Evolutionary conservation across 2,113 vertebrate genomes (phyloP).

Genomic region (Austrofundulus limnaeus): DNA sequence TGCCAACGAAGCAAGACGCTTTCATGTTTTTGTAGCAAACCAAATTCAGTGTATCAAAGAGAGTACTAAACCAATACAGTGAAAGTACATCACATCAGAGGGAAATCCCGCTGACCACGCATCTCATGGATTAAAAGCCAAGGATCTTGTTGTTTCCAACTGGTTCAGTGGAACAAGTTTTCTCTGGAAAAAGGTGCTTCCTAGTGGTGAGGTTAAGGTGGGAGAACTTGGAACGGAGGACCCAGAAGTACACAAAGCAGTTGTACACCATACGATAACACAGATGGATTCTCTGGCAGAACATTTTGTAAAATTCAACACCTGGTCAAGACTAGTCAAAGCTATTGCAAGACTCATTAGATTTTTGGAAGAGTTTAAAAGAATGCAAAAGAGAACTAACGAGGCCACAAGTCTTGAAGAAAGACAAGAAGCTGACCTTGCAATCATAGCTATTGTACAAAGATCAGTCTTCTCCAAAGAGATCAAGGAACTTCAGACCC

Average conservation of each 20-base stretch:
- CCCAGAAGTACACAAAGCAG: too few relatives aligned
- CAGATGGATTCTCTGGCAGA: too few relatives aligned
- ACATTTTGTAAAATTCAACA: too few relatives aligned
- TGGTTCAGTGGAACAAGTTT: constrained; percentile 1
- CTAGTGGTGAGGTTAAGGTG: neutral
- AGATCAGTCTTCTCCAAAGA: neutral
- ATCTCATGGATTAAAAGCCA: neutral
- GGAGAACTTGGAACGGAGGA: too few relatives aligned
- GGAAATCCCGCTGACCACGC: too few relatives aligned
- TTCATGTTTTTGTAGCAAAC: too few relatives aligned
- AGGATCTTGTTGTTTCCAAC: neutral
- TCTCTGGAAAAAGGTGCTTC: neutral
- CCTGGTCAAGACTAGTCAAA: too few relatives aligned
- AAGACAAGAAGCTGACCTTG: neutral
- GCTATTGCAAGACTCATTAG: too few relatives aligned
- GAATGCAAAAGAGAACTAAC: too few relatives aligned
- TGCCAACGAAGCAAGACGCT: neutral
- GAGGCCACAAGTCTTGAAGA: neutral
- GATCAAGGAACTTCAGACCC: neutral
- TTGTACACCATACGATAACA: too few relatives aligned
- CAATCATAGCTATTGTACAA: neutral
- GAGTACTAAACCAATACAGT: neutral
- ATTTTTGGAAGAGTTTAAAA: too few relatives aligned
- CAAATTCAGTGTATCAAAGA: neutral
- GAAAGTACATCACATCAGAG: neutral